Evolutionary conservation across 2,113 vertebrate genomes (phyloP).

Genomic region (Uropsilus gracilis): DNA sequence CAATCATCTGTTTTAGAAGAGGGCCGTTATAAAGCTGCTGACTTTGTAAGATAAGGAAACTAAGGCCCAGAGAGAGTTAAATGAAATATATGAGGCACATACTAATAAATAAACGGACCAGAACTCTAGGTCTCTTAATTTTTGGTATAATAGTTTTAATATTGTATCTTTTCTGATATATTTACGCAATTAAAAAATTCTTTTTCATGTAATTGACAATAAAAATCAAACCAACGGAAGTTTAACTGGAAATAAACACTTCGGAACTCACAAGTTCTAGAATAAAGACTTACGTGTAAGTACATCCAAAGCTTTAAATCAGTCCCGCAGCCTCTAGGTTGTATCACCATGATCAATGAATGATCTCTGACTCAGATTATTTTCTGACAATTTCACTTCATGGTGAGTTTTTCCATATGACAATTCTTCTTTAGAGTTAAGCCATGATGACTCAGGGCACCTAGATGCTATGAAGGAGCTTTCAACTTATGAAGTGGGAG

Average conservation of each 20-base stretch:
- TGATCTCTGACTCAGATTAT: slow-evolving; percentile 68
- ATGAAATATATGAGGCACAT: slow-evolving; percentile 1
- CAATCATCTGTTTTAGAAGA: not conserved
- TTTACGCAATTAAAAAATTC: slow-evolving; percentile 25
- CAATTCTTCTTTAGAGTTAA: slow-evolving; percentile 69
- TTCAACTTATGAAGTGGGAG: slow-evolving; percentile 64
- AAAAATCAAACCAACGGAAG: slow-evolving; percentile 65
- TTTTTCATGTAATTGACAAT: slow-evolving; percentile 39
- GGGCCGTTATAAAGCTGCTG: not conserved
- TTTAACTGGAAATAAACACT: slow-evolving; percentile 44
- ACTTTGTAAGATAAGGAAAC: slow-evolving; percentile 34
- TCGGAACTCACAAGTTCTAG: slow-evolving; percentile 41
- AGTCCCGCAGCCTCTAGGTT: slow-evolving; percentile 48
- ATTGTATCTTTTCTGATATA: not conserved
- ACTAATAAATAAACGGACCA: not conserved
- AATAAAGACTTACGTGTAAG: slow-evolving; percentile 40
- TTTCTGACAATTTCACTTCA: slow-evolving; percentile 69
- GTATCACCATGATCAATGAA: slow-evolving; percentile 63
- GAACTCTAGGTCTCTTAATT: not conserved
- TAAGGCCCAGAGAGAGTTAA: not conserved
- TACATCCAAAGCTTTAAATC: slow-evolving; percentile 58
- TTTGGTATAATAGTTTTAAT: not conserved
- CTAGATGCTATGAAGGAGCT: slow-evolving; percentile 64
- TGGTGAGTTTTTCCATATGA: slow-evolving; percentile 63
- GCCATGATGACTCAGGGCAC: slow-evolving; percentile 68